Evolutionary conservation across 2,113 vertebrate genomes (phyloP).

Genomic region (Alces alces): DNA sequence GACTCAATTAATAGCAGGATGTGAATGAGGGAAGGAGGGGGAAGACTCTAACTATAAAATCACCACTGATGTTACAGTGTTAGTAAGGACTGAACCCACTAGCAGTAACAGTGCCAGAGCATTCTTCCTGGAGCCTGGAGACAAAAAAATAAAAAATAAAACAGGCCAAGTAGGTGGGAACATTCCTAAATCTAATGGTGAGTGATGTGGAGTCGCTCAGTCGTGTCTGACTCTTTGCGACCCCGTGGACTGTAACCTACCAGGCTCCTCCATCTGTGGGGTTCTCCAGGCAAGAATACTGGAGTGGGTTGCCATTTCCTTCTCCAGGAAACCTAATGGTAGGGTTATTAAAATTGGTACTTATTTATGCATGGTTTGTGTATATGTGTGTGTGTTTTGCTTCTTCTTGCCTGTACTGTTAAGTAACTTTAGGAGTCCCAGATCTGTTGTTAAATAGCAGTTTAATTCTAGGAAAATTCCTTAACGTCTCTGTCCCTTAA

Average conservation of each 20-base stretch:
- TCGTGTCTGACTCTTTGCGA: no score
- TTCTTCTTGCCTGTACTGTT: neutral
- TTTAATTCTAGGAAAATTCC: neutral
- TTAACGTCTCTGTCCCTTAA: neutral
- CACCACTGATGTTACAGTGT: neutral
- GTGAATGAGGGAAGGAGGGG: neutral
- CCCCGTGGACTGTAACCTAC: no score
- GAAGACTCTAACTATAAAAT: constrained; percentile 18
- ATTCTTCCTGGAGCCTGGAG: neutral
- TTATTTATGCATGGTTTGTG: neutral
- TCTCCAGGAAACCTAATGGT: neutral
- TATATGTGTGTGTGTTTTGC: neutral
- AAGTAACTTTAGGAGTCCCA: neutral
- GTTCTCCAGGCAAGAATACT: no score
- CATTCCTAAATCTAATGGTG: neutral
- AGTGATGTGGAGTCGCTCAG: no score
- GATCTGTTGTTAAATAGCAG: neutral
- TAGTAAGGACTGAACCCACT: neutral
- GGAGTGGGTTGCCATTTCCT: no score
- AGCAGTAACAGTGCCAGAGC: neutral
- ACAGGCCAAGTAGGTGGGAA: neutral
- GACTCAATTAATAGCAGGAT: constrained; percentile 23
- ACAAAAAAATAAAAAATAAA: neutral
- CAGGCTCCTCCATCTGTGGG: no score
- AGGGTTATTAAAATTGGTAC: neutral